Evolutionary conservation across 2,888 invertebrate species (phyloP).

Genomic region (Tachina fera): DNA sequence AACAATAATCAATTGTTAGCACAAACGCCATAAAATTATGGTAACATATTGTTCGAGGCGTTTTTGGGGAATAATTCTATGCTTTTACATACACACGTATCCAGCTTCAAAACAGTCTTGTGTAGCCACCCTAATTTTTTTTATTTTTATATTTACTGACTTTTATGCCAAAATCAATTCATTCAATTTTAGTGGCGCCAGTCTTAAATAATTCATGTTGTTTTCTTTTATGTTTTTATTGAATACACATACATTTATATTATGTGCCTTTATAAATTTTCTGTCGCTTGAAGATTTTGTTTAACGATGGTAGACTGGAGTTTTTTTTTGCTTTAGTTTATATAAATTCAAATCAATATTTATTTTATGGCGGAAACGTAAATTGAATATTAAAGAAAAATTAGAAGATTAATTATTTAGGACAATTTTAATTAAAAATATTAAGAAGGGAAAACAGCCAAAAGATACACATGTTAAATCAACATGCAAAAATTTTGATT

Average conservation of each 20-base stretch:
- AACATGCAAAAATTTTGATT: too few relatives aligned
- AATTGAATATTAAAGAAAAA: neutral
- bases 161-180: slow-evolving; percentile 64
- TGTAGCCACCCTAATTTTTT: slow-evolving; percentile 15
- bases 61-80: neutral
- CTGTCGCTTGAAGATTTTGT: slow-evolving; percentile 51
- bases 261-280: slow-evolving; percentile 2
- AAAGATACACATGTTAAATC: too few relatives aligned
- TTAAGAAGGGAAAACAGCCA: too few relatives aligned
- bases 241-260: neutral
- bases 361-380: neutral
- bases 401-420: slow-evolving; percentile 9
- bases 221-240: slow-evolving; percentile 9
- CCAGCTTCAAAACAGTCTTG: neutral
- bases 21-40: slow-evolving; percentile 24
- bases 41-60: neutral
- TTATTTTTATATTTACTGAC: slow-evolving; percentile 13
- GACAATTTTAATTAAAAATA: neutral
- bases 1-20: slow-evolving; percentile 22
- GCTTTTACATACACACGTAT: neutral
- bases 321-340: neutral
- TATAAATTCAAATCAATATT: slow-evolving; percentile 42
- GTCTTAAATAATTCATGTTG: slow-evolving; percentile 52
- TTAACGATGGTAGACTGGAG: slow-evolving; percentile 40
- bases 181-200: slow-evolving; percentile 67